These are phyloP conservation scores for Corvus hawaiiensis DNA, from an alignment of 2,113 vertebrate genomes.

Conservation along the genomic window DNA sequence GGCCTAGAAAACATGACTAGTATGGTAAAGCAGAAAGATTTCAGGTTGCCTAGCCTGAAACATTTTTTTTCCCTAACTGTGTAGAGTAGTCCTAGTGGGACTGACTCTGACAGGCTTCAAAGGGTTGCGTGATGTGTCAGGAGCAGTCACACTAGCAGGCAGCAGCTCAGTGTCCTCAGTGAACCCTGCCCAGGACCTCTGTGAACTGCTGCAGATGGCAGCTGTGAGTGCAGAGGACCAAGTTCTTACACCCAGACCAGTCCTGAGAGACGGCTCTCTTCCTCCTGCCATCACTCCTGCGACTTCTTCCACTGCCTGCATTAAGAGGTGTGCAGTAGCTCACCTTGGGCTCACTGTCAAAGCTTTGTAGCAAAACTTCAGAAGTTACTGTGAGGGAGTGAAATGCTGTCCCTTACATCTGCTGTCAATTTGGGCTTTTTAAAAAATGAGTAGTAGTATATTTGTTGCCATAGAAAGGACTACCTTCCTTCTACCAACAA, in stretches of 20 bases:
- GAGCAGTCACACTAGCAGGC: not conserved
- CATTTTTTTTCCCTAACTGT: not conserved
- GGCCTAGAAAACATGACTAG: not conserved
- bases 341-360: not conserved
- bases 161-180: not conserved
- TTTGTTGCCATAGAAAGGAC: not conserved
- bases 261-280: not conserved
- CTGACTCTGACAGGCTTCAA: not conserved
- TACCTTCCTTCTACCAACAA: not conserved
- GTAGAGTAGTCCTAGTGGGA: not conserved
- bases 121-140: not conserved
- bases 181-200: not conserved
- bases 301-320: not conserved
- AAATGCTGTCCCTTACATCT: not conserved
- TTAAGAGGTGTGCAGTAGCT: not conserved
- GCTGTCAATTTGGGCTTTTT: rapidly evolving
- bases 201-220: not conserved
- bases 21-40: not conserved
- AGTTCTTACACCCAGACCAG: not conserved
- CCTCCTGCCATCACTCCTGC: not conserved
- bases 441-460: not conserved
- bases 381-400: not conserved
- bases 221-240: not conserved
- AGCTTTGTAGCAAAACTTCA: not conserved
- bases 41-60: not conserved